Conservation (phyloP, 2,888 invertebrate species). For the Mayetiola destructor region DNA sequence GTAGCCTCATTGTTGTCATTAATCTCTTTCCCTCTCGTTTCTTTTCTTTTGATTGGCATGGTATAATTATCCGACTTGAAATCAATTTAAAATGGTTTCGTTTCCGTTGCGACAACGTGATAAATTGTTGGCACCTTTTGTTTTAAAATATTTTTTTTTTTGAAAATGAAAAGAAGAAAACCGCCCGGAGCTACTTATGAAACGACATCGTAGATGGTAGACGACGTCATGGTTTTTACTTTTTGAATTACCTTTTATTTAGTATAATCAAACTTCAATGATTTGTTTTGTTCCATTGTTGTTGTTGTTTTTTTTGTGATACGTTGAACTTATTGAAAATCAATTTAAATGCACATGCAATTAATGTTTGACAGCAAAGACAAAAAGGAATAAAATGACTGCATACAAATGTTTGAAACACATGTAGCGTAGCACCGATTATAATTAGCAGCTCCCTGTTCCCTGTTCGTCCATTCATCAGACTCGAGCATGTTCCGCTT, state of each 20-base stretch:
- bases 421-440: no score
- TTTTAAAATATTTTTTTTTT: no score
- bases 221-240: neutral
- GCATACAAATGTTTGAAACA: constrained; percentile 6
- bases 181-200: neutral
- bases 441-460: no score
- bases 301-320: no score
- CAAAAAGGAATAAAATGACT: no score
- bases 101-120: neutral
- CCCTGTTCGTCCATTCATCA: no score
- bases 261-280: no score
- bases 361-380: neutral
- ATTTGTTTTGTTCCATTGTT: constrained; percentile 1
- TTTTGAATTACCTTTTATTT: neutral
- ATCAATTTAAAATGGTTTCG: neutral
- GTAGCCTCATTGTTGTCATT: neutral
- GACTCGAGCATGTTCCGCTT: no score
- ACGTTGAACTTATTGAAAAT: constrained; percentile 7
- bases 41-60: no score
- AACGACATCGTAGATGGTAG: neutral
- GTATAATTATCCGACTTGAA: no score
- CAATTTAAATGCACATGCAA: neutral
- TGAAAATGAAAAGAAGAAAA: neutral
- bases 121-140: constrained; percentile 9
- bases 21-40: no score